phyloP scores from a whole-genome alignment of 1,140 invertebrate genomes.

The Drosophila sp. region DNA sequence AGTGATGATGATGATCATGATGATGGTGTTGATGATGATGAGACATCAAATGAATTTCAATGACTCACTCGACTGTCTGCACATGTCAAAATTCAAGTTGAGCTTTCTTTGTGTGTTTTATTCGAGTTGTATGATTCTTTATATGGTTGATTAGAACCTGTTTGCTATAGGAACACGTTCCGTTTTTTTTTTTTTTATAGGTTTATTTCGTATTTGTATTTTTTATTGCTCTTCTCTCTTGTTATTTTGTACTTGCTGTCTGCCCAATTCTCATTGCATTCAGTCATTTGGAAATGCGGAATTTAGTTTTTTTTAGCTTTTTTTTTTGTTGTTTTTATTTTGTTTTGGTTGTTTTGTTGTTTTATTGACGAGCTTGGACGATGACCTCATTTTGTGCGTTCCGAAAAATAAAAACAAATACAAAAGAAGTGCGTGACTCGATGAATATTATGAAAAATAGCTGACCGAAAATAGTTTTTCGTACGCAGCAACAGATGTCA shows the following conservation, averaged over 20 bases:
- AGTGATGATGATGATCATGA: conserved; percentile 1
- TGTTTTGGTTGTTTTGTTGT: not conserved
- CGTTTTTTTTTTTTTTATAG: conserved; percentile 32
- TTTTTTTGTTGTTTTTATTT: too few species aligned
- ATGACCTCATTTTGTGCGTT: conserved; percentile 53
- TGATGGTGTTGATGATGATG: conserved; percentile 25
- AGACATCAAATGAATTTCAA: conserved; percentile 28
- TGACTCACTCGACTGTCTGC: conserved; percentile 32
- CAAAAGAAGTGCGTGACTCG: conserved; percentile 47
- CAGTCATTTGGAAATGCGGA: conserved; percentile 54
- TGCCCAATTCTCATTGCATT: conserved; percentile 40
- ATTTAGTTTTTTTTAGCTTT: conserved; percentile 35
- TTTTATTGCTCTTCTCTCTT: not conserved
- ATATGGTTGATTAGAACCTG: conserved; percentile 59
- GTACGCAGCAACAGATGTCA: conserved; percentile 48
- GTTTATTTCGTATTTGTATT: conserved; percentile 14
- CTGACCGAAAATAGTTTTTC: conserved; percentile 55
- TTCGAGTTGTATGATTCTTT: conserved; percentile 20
- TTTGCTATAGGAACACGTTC: conserved; percentile 67
- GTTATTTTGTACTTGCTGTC: conserved; percentile 17
- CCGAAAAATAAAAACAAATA: conserved; percentile 2
- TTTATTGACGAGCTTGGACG: conserved; percentile 44
- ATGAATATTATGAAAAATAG: conserved; percentile 52
- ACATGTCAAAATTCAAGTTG: conserved; percentile 28
- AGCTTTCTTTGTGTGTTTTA: conserved; percentile 25